These are phyloP conservation scores for Anisognathus igniventris DNA, from an alignment of 2,797 vertebrate genomes.

Conservation along the genomic window DNA sequence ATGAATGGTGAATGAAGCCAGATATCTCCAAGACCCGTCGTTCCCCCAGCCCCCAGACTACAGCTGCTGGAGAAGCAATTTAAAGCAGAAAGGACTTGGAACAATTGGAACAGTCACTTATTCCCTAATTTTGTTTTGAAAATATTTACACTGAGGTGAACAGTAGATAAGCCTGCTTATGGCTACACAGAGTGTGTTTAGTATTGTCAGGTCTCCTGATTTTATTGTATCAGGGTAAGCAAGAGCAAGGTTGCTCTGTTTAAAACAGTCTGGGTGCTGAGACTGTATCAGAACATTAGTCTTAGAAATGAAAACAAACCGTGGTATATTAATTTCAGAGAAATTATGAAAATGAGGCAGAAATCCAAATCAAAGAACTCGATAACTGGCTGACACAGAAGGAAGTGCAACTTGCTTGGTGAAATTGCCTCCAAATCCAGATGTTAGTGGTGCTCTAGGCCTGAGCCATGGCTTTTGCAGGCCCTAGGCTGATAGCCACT, in stretches of 20 bases:
- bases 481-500: not conserved
- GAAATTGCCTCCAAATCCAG: not conserved
- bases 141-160: not conserved
- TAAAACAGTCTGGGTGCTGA: not conserved
- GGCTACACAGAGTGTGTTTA: not conserved
- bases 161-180: not conserved
- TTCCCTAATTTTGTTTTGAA: not conserved
- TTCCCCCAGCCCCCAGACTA: not conserved
- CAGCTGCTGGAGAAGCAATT: not conserved
- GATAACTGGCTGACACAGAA: not conserved
- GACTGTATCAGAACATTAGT: not conserved
- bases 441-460: not conserved
- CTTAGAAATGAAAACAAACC: not conserved
- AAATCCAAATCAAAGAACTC: not conserved
- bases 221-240: not conserved
- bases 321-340: not conserved
- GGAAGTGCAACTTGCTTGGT: not conserved
- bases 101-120: not conserved
- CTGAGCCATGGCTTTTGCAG: not conserved
- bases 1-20: slow-evolving; percentile 78
- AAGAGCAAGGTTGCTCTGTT: not conserved
- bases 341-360: not conserved
- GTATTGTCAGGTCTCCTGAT: not conserved
- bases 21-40: slow-evolving; percentile 51
- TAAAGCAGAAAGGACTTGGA: not conserved